Base-by-base conservation (phyloP, 2,888 invertebrate genomes). In the Mythimna vitellina region DNA sequence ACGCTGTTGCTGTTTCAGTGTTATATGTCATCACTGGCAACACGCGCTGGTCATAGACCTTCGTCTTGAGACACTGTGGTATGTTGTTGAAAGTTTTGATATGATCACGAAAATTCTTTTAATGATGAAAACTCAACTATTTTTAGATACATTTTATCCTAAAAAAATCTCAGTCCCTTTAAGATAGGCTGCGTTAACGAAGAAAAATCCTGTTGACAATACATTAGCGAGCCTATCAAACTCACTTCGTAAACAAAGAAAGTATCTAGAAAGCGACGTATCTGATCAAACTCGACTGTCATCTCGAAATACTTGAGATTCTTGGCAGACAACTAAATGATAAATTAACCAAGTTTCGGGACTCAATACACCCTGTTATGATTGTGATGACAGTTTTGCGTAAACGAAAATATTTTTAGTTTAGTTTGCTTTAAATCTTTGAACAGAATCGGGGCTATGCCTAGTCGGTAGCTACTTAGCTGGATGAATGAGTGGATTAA, bases 311-410 rank as follows among this genome's bases (percentile, higher is more conserved):
- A 54, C 38, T 77, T 51, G 32, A 53, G 76, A 65, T 61, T 62
- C 89, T 88, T 86, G 78, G 86, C 85, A 84, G 86, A 86, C 85
- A 88, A 87, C 87, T 86, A 89, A 92, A 92, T 93, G 94, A 94
- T 94, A 93, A 94, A 94, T 94, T 93, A 92, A 91, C 90, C 84
- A 92, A 94, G 91, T 94, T 93, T 86, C 85, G 86, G 89, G 86
- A 89, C 92, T 92, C 92, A 92, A 93, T 92, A 92, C 89, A 90
- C 88, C 89, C 60, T 61, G 32, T 10, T 46, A 20, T 46, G 6
- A 14, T 51, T 51, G 89, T 90, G 91, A 89, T 89, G 85, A 85
- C 81, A 84, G 86, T 87, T 86, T 89, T 86, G 86, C 86, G 12
- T 35, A 17, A 57, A n/a, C n/a, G 20, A 62, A 62, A 46, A 53